Base-by-base conservation (phyloP, 2,888 invertebrate species). In the Morinoia aosen region DNA sequence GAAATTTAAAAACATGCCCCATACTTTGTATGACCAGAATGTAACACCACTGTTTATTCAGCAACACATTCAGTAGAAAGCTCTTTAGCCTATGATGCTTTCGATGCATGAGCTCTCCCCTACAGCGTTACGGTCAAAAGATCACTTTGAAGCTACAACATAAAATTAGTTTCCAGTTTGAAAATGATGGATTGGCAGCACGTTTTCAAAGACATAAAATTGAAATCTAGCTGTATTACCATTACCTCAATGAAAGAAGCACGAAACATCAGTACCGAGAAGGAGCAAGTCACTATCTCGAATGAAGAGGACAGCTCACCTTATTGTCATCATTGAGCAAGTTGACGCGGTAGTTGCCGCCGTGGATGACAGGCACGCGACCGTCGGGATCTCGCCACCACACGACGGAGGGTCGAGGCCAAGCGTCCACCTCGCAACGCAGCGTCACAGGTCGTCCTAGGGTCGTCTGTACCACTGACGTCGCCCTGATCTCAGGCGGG, bases 331-430 rank as follows among this genome's bases (percentile, higher is more conserved):
- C 93, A 93, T 57, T 93, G 56, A 93, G n/a, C 12, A 93, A 33
- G 40, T 57, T 93, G 58, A 93, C 57, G n/a, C 57, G n/a, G 97
- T 98, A 98, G 97, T 98, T 98, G 39, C 98, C 98, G 58, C 98
- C 98, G 96, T 98, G 98, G 40, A 98, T 98, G 48, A 98, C 98
- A 3, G 97, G 96, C 40, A 96, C 96, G 57, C 96, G 95, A n/a
- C 96, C 96, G 25, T 97, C 96, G 0, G 98, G 98, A 97, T 98
- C 98, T 96, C 98, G 98, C 98, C 98, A 98, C 97, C 98, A 98
- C 33, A 98, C 98, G 97, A 98, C 98, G 97, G 98, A 98, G 0
- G 98, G 98, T 96, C 98, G 98, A 0, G 98, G 98, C 96, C 98
- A 98, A 0, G 98, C 98, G 97, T 98, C 98, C 11, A 98, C 98